Evolutionary conservation across 2,797 vertebrate species (phyloP).

Genomic region (Rhabdophis nuchalis): DNA sequence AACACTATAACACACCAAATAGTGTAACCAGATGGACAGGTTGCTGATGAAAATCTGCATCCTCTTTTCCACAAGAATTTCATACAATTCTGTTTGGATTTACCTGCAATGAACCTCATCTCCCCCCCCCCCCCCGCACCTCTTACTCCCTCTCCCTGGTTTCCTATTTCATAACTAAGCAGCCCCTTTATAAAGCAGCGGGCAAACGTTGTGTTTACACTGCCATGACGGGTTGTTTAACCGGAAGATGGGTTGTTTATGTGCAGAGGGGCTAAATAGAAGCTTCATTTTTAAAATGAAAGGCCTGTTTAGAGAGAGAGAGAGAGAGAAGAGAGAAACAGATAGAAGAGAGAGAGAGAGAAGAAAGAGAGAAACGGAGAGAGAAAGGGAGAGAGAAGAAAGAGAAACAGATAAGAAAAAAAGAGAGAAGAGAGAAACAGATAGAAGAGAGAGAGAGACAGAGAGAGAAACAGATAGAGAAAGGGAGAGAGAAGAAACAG

Average conservation of each 20-base stretch:
- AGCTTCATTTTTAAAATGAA: background rate
- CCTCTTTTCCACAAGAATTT: background rate
- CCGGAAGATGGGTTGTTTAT: background rate
- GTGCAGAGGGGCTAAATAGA: background rate
- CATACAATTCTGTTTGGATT: background rate
- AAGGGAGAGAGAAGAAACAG: too few species aligned
- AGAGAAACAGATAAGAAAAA: accelerated
- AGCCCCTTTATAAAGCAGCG: background rate
- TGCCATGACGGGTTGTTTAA: background rate
- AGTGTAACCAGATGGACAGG: background rate
- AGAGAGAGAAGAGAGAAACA: too few species aligned
- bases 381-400: background rate
- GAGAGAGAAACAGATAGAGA: background rate
- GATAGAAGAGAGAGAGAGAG: too few species aligned
- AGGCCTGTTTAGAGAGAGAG: background rate
- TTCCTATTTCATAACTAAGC: background rate
- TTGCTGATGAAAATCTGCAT: background rate
- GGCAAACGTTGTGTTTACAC: background rate
- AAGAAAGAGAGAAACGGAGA: too few species aligned
- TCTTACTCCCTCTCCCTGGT: background rate
- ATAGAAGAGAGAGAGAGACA: too few species aligned
- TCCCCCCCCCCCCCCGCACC: background rate
- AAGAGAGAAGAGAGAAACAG: too few species aligned
- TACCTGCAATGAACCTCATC: background rate
- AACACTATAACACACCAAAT: background rate